Evolutionary conservation across 2,888 invertebrate species (phyloP).

Genomic region (Latheticus oryzae): DNA sequence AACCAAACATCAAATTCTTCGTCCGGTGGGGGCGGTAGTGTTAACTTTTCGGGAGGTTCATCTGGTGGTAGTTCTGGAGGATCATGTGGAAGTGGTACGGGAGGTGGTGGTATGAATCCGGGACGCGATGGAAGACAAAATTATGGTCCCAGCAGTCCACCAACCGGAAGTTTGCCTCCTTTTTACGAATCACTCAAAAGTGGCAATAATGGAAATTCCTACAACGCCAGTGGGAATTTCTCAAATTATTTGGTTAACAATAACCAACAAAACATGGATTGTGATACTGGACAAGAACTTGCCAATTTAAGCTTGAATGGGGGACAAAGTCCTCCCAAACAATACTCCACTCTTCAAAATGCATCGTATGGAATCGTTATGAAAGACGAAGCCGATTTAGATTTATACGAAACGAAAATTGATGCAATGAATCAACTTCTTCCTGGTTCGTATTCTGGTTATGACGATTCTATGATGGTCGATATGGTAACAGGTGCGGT

Average conservation of each 20-base stretch:
- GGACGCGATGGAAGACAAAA: constrained; percentile 87
- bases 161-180: constrained; percentile 88
- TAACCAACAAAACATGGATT: constrained; percentile 76
- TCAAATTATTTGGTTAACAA: constrained; percentile 76
- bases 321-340: constrained; percentile 68
- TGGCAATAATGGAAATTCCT: constrained; percentile 77
- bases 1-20: constrained; percentile 57
- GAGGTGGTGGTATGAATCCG: constrained; percentile 76
- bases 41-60: constrained; percentile 53
- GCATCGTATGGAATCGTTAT: constrained; percentile 81
- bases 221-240: constrained; percentile 76
- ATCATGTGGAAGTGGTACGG: constrained; percentile 70
- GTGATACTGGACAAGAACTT: constrained; percentile 77
- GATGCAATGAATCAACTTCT: constrained; percentile 74
- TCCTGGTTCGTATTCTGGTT: constrained; percentile 70
- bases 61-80: constrained; percentile 55
- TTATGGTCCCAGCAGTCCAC: constrained; percentile 89
- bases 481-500: constrained; percentile 81
- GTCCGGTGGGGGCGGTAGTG: constrained; percentile 54
- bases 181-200: constrained; percentile 88
- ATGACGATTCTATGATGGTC: constrained; percentile 77
- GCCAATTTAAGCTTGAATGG: constrained; percentile 66
- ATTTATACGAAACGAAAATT: constrained; percentile 78
- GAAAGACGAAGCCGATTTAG: constrained; percentile 83
- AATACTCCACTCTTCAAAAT: constrained; percentile 81